A percentile compares a stretch with the other conserved stretches of the same genome.
These are phyloP conservation scores for Falco biarmicus DNA, from an alignment of 2,797 vertebrate species.

Conservation along the genomic window DNA sequence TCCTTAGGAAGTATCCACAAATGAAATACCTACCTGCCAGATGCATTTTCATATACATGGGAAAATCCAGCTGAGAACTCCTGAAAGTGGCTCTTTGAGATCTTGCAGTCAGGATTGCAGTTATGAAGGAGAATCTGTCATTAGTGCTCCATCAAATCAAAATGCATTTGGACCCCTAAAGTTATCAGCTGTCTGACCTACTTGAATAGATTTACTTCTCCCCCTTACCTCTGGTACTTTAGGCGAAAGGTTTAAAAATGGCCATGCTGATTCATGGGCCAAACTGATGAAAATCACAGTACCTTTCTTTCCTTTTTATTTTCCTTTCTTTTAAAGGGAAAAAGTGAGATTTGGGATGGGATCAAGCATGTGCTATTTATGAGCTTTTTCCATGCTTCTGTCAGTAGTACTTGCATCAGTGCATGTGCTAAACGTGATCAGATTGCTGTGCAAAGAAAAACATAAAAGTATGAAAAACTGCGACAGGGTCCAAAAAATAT, in stretches of 20 bases:
- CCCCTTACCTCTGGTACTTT: background rate
- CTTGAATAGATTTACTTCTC: background rate
- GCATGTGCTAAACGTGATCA: background rate
- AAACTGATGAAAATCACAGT: background rate
- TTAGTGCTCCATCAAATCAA: background rate
- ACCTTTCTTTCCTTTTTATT: no score
- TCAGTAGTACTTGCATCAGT: background rate
- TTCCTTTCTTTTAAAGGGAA: background rate
- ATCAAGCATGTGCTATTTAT: background rate
- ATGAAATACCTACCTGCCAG: background rate
- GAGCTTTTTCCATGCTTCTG: background rate
- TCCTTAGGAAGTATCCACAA: background rate
- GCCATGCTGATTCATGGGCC: background rate
- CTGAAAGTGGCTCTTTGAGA: background rate
- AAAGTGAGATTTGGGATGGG: background rate
- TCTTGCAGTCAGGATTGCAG: background rate
- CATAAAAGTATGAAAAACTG: background rate
- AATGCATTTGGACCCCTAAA: background rate
- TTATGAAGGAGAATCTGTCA: background rate
- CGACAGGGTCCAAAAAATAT: background rate
- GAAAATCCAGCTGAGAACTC: background rate
- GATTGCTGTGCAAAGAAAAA: background rate
- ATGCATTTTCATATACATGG: fast-evolving
- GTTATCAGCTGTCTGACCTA: background rate
- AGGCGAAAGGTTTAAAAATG: background rate